Percentiles rank a stretch among this genome's conserved stretches.
phyloP scores from a whole-genome alignment of 2,888 invertebrate species.

The Oxycera nigricornis region DNA sequence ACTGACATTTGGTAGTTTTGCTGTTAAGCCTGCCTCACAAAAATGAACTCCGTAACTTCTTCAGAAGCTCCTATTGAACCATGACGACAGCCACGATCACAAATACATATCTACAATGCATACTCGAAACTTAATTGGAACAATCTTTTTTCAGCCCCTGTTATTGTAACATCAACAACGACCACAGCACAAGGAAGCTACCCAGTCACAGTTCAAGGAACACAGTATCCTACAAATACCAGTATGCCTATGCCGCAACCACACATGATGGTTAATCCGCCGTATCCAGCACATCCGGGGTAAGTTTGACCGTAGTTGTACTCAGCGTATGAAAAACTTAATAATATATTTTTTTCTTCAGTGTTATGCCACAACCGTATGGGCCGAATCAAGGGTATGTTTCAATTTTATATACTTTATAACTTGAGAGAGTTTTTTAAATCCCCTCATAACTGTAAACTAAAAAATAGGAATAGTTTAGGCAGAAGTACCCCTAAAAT shows the following conservation, averaged over 20 bases:
- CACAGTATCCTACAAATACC: conserved; percentile 30
- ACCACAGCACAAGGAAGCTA: conserved; percentile 17
- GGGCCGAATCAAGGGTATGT: neutral
- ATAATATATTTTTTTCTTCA: neutral
- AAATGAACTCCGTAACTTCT: no score
- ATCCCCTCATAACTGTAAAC: no score
- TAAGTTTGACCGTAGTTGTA: neutral
- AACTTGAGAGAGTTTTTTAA: no score
- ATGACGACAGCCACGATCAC: no score
- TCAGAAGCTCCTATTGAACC: no score
- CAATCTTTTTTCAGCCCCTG: conserved; percentile 34
- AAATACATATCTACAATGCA: no score
- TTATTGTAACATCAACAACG: conserved; percentile 33
- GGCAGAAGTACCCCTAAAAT: no score
- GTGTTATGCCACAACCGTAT: neutral
- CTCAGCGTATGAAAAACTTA: neutral
- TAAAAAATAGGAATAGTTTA: no score
- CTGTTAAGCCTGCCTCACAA: no score
- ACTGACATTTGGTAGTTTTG: no score
- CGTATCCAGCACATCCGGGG: neutral
- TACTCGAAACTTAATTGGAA: no score
- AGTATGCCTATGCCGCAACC: conserved; percentile 31
- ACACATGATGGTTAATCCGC: neutral
- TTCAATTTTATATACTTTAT: no score
- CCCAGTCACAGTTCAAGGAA: conserved; percentile 29